Evolutionary conservation across 1,140 invertebrate species (phyloP).

Genomic region (Armadillidium nasatum): DNA sequence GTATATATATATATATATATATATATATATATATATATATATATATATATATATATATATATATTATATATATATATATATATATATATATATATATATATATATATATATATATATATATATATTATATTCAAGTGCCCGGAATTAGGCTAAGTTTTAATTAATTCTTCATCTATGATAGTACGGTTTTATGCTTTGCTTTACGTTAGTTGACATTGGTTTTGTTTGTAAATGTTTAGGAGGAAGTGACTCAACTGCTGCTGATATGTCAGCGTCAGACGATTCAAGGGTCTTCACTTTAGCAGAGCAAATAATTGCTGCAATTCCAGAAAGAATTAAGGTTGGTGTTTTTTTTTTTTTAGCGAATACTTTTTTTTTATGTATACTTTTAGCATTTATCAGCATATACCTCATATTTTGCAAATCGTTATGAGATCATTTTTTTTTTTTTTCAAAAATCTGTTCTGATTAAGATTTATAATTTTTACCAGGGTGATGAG

Average conservation of each 20-base stretch:
- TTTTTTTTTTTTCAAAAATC: too few relatives aligned
- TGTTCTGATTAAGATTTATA: too few relatives aligned
- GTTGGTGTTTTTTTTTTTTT: constrained; percentile 49
- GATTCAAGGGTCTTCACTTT: constrained; percentile 70
- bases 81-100: too few relatives aligned
- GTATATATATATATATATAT: too few relatives aligned
- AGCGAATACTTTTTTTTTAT: too few relatives aligned
- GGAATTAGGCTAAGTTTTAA: background rate
- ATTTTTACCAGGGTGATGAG: constrained; percentile 35
- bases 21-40: too few relatives aligned
- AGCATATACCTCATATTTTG: too few relatives aligned
- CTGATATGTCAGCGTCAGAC: constrained; percentile 33
- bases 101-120: constrained; percentile 2
- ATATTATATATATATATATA: background rate
- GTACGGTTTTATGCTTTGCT: constrained; percentile 40
- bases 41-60: too few relatives aligned
- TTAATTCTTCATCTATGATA: too few relatives aligned
- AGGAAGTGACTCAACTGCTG: constrained; percentile 10
- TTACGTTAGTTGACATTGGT: constrained; percentile 33
- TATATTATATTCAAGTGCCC: too few relatives aligned
- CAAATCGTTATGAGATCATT: too few relatives aligned
- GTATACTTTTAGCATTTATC: too few relatives aligned
- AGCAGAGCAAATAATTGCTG: constrained; percentile 95
- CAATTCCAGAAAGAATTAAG: constrained; percentile 94
- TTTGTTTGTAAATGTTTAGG: background rate